A percentile compares a stretch with the other conserved stretches of the same genome.
phyloP scores from a whole-genome alignment of 1,140 invertebrate species.

The Drosophila lini region DNA sequence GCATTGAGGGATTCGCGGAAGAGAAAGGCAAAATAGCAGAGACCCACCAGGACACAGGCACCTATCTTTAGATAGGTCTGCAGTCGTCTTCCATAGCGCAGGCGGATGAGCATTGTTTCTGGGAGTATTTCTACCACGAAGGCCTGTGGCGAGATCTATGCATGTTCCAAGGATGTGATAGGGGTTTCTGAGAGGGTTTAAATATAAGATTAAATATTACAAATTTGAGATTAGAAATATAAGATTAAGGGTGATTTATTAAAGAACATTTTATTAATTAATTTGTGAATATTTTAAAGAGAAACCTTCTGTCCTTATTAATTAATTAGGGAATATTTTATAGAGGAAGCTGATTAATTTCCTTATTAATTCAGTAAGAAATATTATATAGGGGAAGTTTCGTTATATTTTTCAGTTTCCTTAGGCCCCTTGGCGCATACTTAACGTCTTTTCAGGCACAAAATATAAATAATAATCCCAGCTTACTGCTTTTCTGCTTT shows the following conservation, averaged over 20 bases:
- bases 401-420: not conserved
- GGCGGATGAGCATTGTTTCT: constrained; percentile 69
- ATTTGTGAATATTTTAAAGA: no score
- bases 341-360: not conserved
- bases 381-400: not conserved
- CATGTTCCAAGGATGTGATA: constrained; percentile 38
- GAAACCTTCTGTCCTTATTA: not conserved
- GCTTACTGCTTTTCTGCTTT: fast-evolving
- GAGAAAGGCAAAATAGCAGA: constrained; percentile 79
- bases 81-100: constrained; percentile 72
- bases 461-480: constrained; percentile 2
- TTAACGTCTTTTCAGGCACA: not conserved
- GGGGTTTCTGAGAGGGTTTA: not conserved
- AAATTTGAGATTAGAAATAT: not conserved
- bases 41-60: constrained; percentile 63
- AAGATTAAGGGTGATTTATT: not conserved
- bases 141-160: constrained; percentile 5
- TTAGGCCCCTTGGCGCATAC: not conserved
- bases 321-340: not conserved
- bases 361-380: not conserved
- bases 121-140: constrained; percentile 12
- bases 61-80: constrained; percentile 77
- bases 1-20: constrained; percentile 81
- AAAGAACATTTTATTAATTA: not conserved
- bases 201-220: not conserved